A percentile compares a stretch with the other conserved stretches of the same genome.
phyloP scores from a whole-genome alignment of 2,888 invertebrate species.

The Caenorhabditis sp. region DNA sequence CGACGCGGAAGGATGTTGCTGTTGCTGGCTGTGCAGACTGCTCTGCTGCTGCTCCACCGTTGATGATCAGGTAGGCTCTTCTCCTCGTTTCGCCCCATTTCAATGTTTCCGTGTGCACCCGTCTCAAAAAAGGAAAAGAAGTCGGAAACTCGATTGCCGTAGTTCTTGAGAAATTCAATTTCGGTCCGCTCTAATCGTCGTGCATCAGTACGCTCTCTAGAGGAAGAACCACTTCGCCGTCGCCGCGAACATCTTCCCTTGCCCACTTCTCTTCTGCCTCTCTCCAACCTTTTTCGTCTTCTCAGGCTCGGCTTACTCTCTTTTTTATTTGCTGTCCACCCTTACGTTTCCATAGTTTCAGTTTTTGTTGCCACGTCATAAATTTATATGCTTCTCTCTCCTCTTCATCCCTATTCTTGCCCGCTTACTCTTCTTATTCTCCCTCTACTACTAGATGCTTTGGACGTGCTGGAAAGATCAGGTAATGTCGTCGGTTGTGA shows the following conservation, averaged over 20 bases:
- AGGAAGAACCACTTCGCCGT: conserved; percentile 30
- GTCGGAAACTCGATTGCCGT: conserved; percentile 57
- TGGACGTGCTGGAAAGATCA: conserved; percentile 38
- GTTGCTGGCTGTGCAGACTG: conserved; percentile 50
- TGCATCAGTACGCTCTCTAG: conserved; percentile 49
- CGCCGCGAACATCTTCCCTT: conserved; percentile 48
- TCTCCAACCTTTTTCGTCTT: conserved; percentile 38
- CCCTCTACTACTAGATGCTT: conserved; percentile 11
- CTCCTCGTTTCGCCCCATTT: conserved; percentile 2
- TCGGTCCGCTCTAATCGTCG: conserved; percentile 51
- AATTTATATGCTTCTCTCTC: conserved; percentile 32
- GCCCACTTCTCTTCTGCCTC: neutral
- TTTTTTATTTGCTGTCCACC: conserved; percentile 10
- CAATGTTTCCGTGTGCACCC: conserved; percentile 15
- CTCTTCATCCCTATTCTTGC: neutral
- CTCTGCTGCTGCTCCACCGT: conserved; percentile 48
- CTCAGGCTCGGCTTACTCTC: neutral
- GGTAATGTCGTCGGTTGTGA: conserved; percentile 19
- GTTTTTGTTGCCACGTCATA: conserved; percentile 45
- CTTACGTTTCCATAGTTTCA: conserved; percentile 22
- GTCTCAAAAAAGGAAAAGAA: conserved; percentile 30
- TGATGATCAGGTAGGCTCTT: conserved; percentile 21
- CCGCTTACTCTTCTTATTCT: conserved; percentile 20
- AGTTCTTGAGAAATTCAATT: conserved; percentile 63
- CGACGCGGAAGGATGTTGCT: conserved; percentile 37